Conservation (phyloP, 2,888 invertebrate genomes). For the Diarsia mendica region DNA sequence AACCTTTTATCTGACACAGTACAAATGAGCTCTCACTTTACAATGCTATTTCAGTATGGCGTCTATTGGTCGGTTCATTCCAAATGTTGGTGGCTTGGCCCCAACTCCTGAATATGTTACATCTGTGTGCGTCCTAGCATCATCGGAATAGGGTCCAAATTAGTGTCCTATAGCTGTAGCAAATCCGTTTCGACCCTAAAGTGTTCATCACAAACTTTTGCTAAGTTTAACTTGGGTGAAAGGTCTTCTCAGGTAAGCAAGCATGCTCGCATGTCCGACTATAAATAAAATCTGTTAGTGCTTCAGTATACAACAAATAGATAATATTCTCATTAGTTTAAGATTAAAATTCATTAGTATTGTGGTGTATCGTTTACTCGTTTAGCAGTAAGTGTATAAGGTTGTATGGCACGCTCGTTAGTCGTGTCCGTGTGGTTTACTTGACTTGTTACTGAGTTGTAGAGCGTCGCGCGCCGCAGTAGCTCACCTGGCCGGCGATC, state of each 20-base stretch:
- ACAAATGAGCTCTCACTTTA: slow-evolving; percentile 29
- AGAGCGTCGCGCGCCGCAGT: slow-evolving; percentile 74
- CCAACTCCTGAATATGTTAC: slow-evolving; percentile 73
- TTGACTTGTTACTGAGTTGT: slow-evolving; percentile 83
- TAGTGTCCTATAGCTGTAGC: slow-evolving; percentile 22
- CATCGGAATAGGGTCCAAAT: slow-evolving; percentile 43
- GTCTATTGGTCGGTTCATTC: slow-evolving; percentile 14
- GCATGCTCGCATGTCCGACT: slow-evolving; percentile 56
- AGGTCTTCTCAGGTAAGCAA: slow-evolving; percentile 56
- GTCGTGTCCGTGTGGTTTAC: slow-evolving; percentile 67
- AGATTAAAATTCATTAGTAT: slow-evolving; percentile 37
- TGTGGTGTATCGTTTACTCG: slow-evolving; percentile 45
- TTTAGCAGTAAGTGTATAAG: slow-evolving; percentile 42
- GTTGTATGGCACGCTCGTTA: slow-evolving; percentile 62
- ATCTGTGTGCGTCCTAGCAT: slow-evolving; percentile 50
- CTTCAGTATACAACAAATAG: slow-evolving; percentile 15
- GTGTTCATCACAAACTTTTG: slow-evolving; percentile 7
- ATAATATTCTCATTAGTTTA: slow-evolving; percentile 32
- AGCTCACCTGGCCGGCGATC: slow-evolving; percentile 90
- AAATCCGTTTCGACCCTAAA: slow-evolving; percentile 34
- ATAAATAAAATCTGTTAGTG: slow-evolving; percentile 18
- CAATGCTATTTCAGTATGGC: slow-evolving; percentile 30
- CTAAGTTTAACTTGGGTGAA: slow-evolving; percentile 11
- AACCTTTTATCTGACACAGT: slow-evolving; percentile 11
- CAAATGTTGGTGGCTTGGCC: slow-evolving; percentile 33